Conservation (phyloP, 2,797 vertebrate species). For the Notamacropus eugenii region DNA sequence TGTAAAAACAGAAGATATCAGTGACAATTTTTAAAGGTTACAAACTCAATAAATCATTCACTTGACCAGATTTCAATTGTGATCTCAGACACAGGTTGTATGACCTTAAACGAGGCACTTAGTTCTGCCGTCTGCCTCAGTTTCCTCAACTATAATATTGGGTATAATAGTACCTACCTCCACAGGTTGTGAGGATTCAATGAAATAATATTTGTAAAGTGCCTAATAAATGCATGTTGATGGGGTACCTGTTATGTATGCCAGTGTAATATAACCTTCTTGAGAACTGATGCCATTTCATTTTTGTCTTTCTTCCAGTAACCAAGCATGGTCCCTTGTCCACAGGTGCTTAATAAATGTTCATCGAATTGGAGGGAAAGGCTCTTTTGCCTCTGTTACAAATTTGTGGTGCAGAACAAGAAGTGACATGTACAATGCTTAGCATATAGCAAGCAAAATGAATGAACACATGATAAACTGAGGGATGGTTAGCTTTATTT, state of each 20-base stretch:
- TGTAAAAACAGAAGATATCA: neutral
- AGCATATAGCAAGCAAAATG: neutral
- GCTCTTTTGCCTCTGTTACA: neutral
- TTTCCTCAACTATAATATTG: neutral
- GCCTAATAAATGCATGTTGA: neutral
- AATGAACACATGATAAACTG: neutral
- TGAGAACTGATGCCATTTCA: neutral
- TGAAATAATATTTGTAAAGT: neutral
- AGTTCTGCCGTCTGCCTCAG: neutral
- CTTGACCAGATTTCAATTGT: neutral
- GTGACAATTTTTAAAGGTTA: neutral
- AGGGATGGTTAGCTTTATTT: neutral
- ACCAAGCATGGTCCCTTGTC: neutral
- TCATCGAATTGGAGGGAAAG: neutral
- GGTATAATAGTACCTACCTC: neutral
- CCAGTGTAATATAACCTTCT: neutral
- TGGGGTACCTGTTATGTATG: neutral
- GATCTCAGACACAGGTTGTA: neutral
- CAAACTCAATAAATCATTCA: neutral
- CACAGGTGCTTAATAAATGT: neutral
- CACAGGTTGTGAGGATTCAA: neutral
- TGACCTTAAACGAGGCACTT: neutral
- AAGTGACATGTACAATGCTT: neutral
- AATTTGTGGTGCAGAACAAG: neutral
- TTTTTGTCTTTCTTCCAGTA: neutral